Base-by-base conservation (phyloP, 2,797 vertebrate genomes). In the Chromis chromis region DNA sequence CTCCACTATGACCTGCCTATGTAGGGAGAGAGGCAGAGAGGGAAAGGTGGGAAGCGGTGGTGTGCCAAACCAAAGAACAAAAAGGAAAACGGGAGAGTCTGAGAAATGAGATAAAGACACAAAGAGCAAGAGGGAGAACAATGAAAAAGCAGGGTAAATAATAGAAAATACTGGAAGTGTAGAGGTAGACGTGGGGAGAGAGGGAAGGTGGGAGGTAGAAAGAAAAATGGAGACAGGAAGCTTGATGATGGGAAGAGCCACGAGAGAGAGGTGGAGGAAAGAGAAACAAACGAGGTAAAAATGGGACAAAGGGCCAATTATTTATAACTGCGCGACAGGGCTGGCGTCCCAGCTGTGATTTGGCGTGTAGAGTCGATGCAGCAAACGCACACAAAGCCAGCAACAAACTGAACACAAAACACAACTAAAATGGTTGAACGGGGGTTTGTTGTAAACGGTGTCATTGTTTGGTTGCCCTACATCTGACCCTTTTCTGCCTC, bases 231-330 rank as follows among this genome's bases (percentile, higher is more conserved):
- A 82, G 66, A 56, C 40, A n/a, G 69, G 14, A 5, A 19, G 25
- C 57, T 60, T 28, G 56, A 81, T 67, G 74, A 84, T 78, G 58
- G 65, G 85, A 83, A 69, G 78, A 78, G 70, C 65, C 49, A 31
- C 2, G 6, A 77, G 65, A 80, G 65, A 80, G 64, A 71, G 54
- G 61, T 69, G 63, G 40, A 56, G 73, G 75, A 72, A 81, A 78
- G 71, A 65, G 80, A 86, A 90, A 87, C 65, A 82, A 89, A 87
- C 21, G 48, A 85, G 78, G 62, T 75, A 86, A 82, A 90, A 90
- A 87, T 88, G 86, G 89, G 86, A 81, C 85, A 92, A 85, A 91
- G 89, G 87, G 86, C 65, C 86, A 93, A 86, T 92, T 94, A 93
- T 94, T 94, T 93, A 91, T 93, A 93, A 89, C 88, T 56, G 70